phyloP scores from a whole-genome alignment of 2,888 invertebrate genomes.

The Coenonympha arcania region DNA sequence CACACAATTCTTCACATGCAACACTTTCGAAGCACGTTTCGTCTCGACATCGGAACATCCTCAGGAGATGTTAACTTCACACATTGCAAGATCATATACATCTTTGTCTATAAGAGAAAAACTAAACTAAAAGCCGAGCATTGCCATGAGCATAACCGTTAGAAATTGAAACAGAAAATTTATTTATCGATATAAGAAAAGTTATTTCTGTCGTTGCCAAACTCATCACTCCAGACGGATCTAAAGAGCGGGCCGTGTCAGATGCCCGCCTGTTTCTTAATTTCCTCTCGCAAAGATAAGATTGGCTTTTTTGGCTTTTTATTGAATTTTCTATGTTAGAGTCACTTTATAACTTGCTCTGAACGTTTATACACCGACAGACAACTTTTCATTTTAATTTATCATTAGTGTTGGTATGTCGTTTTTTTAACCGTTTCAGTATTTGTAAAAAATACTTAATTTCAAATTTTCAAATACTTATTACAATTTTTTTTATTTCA shows the following conservation, averaged over 20 bases:
- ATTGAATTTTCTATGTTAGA: conserved; percentile 72
- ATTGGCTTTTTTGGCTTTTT: conserved; percentile 75
- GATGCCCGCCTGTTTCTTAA: conserved; percentile 74
- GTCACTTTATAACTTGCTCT: conserved; percentile 56
- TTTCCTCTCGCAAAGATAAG: conserved; percentile 72
- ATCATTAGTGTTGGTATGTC: neutral
- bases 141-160: too few species aligned
- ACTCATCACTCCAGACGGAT: conserved; percentile 55
- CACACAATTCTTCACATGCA: too few species aligned
- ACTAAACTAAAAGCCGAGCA: too few species aligned
- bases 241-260: conserved; percentile 70
- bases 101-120: too few species aligned
- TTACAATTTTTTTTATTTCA: too few species aligned
- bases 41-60: too few species aligned
- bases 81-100: too few species aligned
- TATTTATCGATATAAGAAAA: neutral
- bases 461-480: too few species aligned
- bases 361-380: conserved; percentile 23
- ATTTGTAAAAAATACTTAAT: too few species aligned
- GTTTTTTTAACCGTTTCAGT: neutral
- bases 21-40: too few species aligned
- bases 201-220: neutral
- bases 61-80: too few species aligned
- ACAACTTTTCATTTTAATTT: conserved; percentile 6
- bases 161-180: neutral